Evolutionary conservation across 2,797 vertebrate species (phyloP).

Genomic region (Cirrhinus mrigala): DNA sequence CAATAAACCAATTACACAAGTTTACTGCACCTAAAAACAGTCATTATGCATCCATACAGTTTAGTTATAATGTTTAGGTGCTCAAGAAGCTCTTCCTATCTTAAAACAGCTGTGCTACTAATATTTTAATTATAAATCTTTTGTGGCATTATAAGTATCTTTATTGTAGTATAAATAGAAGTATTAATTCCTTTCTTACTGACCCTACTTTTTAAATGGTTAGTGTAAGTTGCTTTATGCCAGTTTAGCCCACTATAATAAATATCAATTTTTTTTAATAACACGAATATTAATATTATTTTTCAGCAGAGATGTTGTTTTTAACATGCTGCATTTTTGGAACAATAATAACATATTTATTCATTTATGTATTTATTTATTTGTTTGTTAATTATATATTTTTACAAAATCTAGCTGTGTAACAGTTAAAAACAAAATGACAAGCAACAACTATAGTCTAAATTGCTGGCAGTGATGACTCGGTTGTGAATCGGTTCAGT

Average conservation of each 20-base stretch:
- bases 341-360: not conserved
- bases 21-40: not conserved
- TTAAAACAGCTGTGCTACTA: not conserved
- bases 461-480: not conserved
- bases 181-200: not conserved
- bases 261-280: not conserved
- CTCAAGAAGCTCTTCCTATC: not conserved
- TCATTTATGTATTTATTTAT: not conserved
- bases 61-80: not conserved
- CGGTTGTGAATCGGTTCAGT: conserved; percentile 8
- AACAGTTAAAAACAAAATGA: not conserved
- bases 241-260: not conserved
- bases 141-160: not conserved
- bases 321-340: not conserved
- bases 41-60: not conserved
- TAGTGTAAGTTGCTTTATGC: not conserved
- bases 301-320: not conserved
- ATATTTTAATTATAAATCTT: no score
- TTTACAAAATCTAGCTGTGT: not conserved
- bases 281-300: not conserved
- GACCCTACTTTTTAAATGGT: not conserved
- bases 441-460: not conserved
- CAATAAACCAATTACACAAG: not conserved
- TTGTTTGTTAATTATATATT: not conserved
- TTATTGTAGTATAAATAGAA: not conserved